Base-by-base conservation (phyloP, 1,140 invertebrate genomes). In the Venustaconcha ellipsiformis region DNA sequence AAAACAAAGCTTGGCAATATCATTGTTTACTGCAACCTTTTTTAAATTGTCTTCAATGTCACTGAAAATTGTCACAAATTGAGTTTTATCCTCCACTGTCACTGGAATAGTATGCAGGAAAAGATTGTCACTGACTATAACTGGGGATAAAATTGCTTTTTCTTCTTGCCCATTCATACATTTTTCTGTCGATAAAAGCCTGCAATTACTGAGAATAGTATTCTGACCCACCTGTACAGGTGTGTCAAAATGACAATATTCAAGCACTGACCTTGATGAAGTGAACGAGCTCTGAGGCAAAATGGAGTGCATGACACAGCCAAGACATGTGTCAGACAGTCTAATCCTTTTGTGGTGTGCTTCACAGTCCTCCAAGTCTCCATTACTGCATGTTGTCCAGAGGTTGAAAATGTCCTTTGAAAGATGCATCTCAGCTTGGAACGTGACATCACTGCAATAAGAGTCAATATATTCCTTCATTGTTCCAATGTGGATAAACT, bases 401-500 rank as follows among this genome's bases (percentile, higher is more conserved):
- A 69, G 30, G 76, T 83, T 88, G 65, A 88, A 86, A 57, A 82
- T 73, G 85, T 86, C 81, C 68, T 82, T 84, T 63, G 72, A 66
- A 30, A 89, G 77, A 20, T 77, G 71, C 70, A 91, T 75, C 30
- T 87, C 83, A 23, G 80, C 63, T 70, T 84, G 82, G 69, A 91
- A 86, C 23, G 67, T 74, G 14, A 67, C 69, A 78, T 88, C 81
- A 23, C 78, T 76, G 65, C 86, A 88, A 48, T 89, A 86, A 76
- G 89, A 86, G 23, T 90, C 74, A 37, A 91, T 73, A 70, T 91
- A 90, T 81, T 92, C 91, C 18, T 83, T 79, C 69, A 90, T 89
- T 11, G 91, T 91, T 23, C 91, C 91, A 62, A 92, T 87, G 80
- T 92, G 91, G 72, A 91, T 88, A 81, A 92, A 92, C 48, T 86